A percentile compares a stretch with the other conserved stretches of the same genome.
Conservation (phyloP, 1,140 invertebrate genomes). For the Alviniconcha marisindica region DNA sequence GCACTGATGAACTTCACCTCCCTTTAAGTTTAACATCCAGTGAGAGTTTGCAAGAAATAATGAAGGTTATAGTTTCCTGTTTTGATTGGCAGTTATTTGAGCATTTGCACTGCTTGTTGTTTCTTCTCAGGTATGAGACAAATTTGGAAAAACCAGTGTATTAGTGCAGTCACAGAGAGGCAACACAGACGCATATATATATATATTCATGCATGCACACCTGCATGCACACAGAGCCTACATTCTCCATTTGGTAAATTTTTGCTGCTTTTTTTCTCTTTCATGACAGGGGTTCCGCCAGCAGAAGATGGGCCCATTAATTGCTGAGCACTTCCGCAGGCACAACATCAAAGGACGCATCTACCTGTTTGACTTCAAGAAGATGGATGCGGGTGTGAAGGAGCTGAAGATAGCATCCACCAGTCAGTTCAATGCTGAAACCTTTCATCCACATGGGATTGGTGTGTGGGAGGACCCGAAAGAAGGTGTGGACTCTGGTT, state of each 20-base stretch:
- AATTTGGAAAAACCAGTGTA: too few relatives aligned
- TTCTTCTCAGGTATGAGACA: too few relatives aligned
- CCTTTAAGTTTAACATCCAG: too few relatives aligned
- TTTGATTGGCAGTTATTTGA: too few relatives aligned
- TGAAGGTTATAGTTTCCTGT: too few relatives aligned
- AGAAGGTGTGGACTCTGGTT: conserved; percentile 50
- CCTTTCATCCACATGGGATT: conserved; percentile 59
- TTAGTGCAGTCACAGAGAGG: too few relatives aligned
- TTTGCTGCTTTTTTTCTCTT: neutral
- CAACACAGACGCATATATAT: too few relatives aligned
- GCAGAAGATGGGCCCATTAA: conserved; percentile 19
- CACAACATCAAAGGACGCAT: conserved; percentile 50
- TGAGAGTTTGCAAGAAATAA: too few relatives aligned
- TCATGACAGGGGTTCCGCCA: conserved; percentile 43
- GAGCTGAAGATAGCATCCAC: conserved; percentile 43
- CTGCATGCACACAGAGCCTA: neutral
- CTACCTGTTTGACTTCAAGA: conserved; percentile 54
- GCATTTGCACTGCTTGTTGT: too few relatives aligned
- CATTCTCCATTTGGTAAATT: neutral
- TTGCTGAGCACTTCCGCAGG: conserved; percentile 41
- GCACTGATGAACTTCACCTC: too few relatives aligned
- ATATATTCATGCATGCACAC: too few relatives aligned
- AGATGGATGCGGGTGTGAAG: conserved; percentile 40
- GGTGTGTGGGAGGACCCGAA: conserved; percentile 56
- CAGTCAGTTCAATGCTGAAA: conserved; percentile 48